Evolutionary conservation across 1,140 invertebrate genomes (phyloP), one percentile per base, ranked within the genome.

Genomic region (Pogonognathellus flavescens): DNA sequence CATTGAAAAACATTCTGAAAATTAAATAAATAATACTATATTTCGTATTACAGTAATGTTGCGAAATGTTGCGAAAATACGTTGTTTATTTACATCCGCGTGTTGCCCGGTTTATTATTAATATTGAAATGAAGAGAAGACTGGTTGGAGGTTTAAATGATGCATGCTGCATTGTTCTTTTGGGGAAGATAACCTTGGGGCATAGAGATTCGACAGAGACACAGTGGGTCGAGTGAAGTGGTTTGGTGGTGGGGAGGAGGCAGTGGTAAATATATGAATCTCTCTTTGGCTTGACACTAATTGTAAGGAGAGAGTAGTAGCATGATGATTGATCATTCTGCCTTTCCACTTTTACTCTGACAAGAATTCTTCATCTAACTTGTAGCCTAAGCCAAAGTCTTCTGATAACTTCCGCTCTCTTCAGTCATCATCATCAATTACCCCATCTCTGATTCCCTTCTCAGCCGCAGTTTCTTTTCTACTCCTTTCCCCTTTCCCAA

Each of bases 381-480:
- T 16, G 31, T 76, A 76, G 49, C 20, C 41, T 83, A 57, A 83
- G 57, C 53, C 82, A 83, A 59, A 59, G 82, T 49, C 59, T 25
- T 83, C 41, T 76, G 85, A 59, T 82, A 57, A 72, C 80, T 82
- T 70, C 81, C 85, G 55, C 80, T 59, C 14, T 83, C 85, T 83
- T 62, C 57, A 57, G 59, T 59, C 82, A 83, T 83, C 82, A 83
- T 83, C 82, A 83, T 83, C 82, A 83, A 83, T 83, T 83, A 83
- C 82, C 13, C 82, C 25, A 83, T 62, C 31, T 76, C 41, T 76
- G 70, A 76, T 76, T 76, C 70, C 41, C 70, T 76, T 76, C 70
- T n/a, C n/a, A n/a, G n/a, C 70, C 31, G 49, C 31, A 49, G 14
- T 76, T n/a, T 49, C 70, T 76, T 49, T 76, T 49, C 70, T 31